Conservation (phyloP, 2,888 invertebrate species). For the Carterocephalus palaemon region DNA sequence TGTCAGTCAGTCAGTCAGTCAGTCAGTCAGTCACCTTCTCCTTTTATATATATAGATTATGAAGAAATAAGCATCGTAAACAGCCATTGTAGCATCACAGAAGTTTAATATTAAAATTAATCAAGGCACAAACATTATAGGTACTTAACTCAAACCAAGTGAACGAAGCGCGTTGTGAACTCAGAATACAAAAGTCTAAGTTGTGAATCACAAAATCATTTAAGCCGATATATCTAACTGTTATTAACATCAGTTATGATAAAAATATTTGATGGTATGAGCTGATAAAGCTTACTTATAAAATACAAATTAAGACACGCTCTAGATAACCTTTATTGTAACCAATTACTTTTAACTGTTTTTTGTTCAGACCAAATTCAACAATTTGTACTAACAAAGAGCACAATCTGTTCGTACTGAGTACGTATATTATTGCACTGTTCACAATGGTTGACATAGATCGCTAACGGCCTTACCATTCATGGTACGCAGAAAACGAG, state of each 20-base stretch:
- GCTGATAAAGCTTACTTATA: slow-evolving; percentile 28
- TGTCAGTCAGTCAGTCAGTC: no score
- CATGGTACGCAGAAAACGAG: slow-evolving; percentile 60
- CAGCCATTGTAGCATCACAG: no score
- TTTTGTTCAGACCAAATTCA: slow-evolving; percentile 38
- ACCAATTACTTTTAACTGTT: slow-evolving; percentile 52
- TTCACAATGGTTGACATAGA: slow-evolving; percentile 46
- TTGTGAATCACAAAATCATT: no score
- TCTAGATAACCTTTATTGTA: slow-evolving; percentile 50
- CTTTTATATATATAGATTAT: no score
- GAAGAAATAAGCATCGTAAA: no score
- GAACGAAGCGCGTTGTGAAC: no score
- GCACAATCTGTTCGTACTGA: slow-evolving; percentile 1
- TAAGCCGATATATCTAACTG: no score
- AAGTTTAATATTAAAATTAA: no score
- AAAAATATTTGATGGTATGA: slow-evolving; percentile 15
- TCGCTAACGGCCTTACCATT: slow-evolving; percentile 49
- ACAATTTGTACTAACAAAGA: slow-evolving; percentile 23
- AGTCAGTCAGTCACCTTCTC: no score
- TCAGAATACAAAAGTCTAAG: no score
- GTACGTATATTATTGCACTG: slow-evolving; percentile 19
- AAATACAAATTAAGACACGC: slow-evolving; percentile 43
- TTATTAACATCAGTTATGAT: slow-evolving; percentile 15
- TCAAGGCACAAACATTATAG: no score
- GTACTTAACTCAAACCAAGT: no score